Evolutionary conservation across 1,140 invertebrate species (phyloP).

Genomic region (Platorchestia sp.): DNA sequence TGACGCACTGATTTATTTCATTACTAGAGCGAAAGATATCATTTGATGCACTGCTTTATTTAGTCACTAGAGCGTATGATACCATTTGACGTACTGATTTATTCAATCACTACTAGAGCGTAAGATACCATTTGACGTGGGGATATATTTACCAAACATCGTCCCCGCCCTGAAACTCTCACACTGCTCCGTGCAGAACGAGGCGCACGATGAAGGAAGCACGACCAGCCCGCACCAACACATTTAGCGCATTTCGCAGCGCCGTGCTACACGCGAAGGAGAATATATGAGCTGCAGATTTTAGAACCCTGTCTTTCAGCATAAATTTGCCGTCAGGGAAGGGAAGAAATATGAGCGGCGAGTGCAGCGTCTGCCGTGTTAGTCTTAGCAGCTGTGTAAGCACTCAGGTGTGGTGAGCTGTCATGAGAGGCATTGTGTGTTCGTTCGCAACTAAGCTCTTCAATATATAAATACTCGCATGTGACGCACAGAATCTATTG

Average conservation of each 20-base stretch:
- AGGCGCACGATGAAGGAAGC: neutral
- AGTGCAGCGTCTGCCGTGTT: neutral
- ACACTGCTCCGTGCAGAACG: neutral
- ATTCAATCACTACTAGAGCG: neutral
- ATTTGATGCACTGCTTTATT: neutral
- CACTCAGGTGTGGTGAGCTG: neutral
- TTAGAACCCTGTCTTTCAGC: neutral
- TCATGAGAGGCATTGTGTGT: neutral
- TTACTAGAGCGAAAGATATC: neutral
- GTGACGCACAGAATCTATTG: neutral
- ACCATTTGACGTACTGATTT: neutral
- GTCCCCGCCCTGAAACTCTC: neutral
- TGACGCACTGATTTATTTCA: neutral
- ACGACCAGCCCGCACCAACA: neutral
- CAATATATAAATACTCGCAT: neutral
- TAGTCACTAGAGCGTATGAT: neutral
- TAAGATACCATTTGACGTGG: neutral
- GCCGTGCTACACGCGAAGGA: neutral
- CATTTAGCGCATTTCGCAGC: no score
- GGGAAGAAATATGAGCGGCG: neutral
- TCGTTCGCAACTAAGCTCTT: neutral
- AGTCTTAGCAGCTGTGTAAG: neutral
- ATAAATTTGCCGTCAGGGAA: neutral
- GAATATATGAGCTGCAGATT: neutral
- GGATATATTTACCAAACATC: neutral